phyloP scores from a whole-genome alignment of 2,113 vertebrate genomes.

The Lanius ludovicianus region DNA sequence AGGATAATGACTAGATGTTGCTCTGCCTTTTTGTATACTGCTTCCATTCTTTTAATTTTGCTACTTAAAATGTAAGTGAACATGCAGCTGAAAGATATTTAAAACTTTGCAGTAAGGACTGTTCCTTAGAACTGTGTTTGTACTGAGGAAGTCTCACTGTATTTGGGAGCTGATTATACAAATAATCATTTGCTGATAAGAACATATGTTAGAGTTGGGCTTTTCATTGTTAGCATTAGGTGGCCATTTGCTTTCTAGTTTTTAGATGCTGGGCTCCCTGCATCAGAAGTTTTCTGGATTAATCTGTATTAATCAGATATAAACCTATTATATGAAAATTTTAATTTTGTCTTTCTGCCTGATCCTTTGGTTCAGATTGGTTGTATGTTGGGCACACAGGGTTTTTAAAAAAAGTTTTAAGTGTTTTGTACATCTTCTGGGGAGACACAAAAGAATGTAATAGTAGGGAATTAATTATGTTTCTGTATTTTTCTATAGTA shows the following conservation, averaged over 20 bases:
- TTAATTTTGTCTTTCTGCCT: background rate
- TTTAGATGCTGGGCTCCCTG: background rate
- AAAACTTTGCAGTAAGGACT: background rate
- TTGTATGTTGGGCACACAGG: background rate
- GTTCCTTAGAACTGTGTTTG: background rate
- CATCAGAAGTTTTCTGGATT: background rate
- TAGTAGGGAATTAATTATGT: background rate
- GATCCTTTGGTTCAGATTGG: background rate
- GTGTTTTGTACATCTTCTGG: background rate
- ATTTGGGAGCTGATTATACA: background rate
- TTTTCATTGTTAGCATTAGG: background rate
- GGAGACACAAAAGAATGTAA: background rate
- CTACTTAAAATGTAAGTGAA: background rate
- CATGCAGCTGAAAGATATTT: background rate
- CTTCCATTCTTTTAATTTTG: background rate
- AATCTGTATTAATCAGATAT: background rate
- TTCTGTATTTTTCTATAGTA: background rate
- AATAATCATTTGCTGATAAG: background rate
- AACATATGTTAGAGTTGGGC: accelerated
- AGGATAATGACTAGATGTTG: background rate
- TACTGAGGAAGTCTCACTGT: background rate
- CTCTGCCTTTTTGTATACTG: background rate
- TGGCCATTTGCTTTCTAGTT: background rate
- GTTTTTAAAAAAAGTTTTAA: background rate
- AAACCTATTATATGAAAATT: background rate